Evolutionary conservation across 2,888 invertebrate species (phyloP), one percentile per base, ranked within the genome.

Genomic region (Hybos culiciformis): DNA sequence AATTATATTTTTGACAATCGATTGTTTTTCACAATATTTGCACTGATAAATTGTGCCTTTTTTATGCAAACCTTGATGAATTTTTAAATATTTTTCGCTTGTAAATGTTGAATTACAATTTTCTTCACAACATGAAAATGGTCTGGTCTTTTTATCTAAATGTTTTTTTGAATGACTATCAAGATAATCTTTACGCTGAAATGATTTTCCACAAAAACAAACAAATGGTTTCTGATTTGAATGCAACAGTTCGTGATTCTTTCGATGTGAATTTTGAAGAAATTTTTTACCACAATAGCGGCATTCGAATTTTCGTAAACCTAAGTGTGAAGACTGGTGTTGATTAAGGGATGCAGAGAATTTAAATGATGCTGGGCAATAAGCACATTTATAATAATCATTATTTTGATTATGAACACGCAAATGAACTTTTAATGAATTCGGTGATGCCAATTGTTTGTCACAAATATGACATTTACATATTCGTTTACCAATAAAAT

Each of bases 71-170:
- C 36, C 20, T 36, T 36, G 20, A 36, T 36, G 36, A 21, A 20
- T 36, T 36, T 36, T 36, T 36, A 36, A 36, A 36, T 36, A 36
- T 21, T 36, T 36, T 21, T 36, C 36, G 8, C 20, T 21, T 14
- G 36, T 36, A 36, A 36, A 36, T 14, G 36, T 6, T n/a, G 20
- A 20, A 6, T 21, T 19, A 36, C 36, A 36, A 36, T n/a, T 20
- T 36, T 36, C 14, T n/a, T n/a, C n/a, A n/a, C n/a, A n/a, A 36
- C 36, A 36, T 36, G 19, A 21, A 36, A 14, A 36, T 21, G 36
- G 36, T 36, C 36, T 19, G 14, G n/a, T 36, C 14, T 36, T 19
- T 8, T 21, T 36, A 20, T 5, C 8, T n/a, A 14, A 19, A 36
- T 36, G 36, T 21, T 36, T 36, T 20, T 36, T 36, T 7, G 21